Base-by-base conservation (phyloP, 2,888 invertebrate species). In the Aphidoletes aphidimyza region DNA sequence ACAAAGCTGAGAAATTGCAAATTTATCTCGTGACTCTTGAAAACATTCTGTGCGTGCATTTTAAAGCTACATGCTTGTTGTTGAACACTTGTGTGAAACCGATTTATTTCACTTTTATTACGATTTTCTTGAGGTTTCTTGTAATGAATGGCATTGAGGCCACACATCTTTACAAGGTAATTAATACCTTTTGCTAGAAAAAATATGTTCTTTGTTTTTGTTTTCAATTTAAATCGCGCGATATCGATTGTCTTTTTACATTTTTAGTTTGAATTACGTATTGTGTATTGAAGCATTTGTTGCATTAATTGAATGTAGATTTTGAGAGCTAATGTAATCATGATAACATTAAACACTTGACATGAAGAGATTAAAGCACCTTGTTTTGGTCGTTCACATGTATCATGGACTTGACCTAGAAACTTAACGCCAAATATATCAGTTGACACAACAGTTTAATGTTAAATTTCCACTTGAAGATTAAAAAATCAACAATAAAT, bases 121-220 rank as follows among this genome's bases (percentile, higher is more conserved):
- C n/a, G 1, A 54, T 14, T 54, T 54, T 47, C 54, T 54, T 54
- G 9, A n/a, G n/a, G 9, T 9, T 54, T 54, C 47, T 17, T 54
- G 22, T 5, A n/a, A 0, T 17, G 14, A 59, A 30, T 81, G 81
- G 6, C 81, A 81, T 81, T 81, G 81, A 81, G 37, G 37, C n/a
- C n/a, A n/a, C 37, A 37, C 34, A 78, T 34, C 37, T 37, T 81
- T 81, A 37, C 81, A 81, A 37, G n/a, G 37, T 37, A 37, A 37
- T 69, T 69, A 30, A 69, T 14, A 14, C 14, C 30, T 30, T 30
- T 69, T 11, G 3, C n/a, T n/a, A 37, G 17, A 34, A 2, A 78
- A 78, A 78, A 78, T 36, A 5, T 81, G 37, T 81, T 69, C n/a
- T 81, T n/a, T n/a, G 14, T 37, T 81, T n/a, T n/a, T n/a, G n/a